Evolutionary conservation across 2,888 invertebrate genomes (phyloP), one percentile per base, ranked within the genome.

Genomic region (Cryptocephalus moraei): DNA sequence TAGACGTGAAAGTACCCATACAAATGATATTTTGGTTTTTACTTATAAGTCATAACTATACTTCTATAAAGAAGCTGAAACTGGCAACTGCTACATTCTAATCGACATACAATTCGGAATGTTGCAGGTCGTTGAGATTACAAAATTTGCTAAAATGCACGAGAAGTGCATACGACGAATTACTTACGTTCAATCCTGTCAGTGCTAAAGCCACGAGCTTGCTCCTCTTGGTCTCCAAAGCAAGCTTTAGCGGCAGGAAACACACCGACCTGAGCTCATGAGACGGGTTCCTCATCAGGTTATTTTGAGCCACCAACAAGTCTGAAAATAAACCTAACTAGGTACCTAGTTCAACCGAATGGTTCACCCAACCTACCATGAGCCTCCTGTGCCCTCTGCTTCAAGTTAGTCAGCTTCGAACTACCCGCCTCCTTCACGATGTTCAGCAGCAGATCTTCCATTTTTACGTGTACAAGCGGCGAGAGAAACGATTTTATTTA

Each of bases 391-490:
- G 90, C 86, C 58, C 88, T 79, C 73, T 87, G 86, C 64, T 85
- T 82, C 58, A 93, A 72, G 56, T 78, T 76, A 48, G 80, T 75
- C 61, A 84, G 74, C 71, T 91, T 93, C 32, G 84, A 81, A 60
- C 85, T 84, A 44, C 81, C 80, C 50, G 91, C 85, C 74, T 93
- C 92, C 71, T 84, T 89, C 59, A 85, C 81, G 62, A 93, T 81
- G 70, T 86, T 85, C 68, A 84, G 79, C 56, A 93, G 75, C 61
- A 92, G 75, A 71, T 91, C 90, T 76, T 93, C 92, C 91, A 93
- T 91, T 57, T 58, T 12, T 38, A 10, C 1, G 22, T 31, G 22
- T 40, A n/a, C 3, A 22, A 22, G 6, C 40, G 40, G 11, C 11
- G 31, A 4, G 11, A 36, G 41, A 42, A 38, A 31, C 32, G 39